Evolutionary conservation across 2,888 invertebrate genomes (phyloP), one percentile per base, ranked within the genome.

Genomic region (Prostheceraeus crozeri): DNA sequence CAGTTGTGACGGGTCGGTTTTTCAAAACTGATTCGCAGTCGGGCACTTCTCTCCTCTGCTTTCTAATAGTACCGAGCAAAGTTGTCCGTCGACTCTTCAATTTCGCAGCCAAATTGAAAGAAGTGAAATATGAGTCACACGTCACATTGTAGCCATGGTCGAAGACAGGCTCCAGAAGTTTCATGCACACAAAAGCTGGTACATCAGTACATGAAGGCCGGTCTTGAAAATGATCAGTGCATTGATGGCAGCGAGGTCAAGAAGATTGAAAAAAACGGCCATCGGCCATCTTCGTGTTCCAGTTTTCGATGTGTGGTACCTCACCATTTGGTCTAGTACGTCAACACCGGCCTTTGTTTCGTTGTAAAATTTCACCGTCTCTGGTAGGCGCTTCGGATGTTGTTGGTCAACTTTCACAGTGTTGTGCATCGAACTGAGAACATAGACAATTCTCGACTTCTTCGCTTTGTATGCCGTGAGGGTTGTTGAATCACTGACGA

Each of bases 341-440:
- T 40, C 8, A 14, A 40, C 48, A 16, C 57, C 57, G 31, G 3
- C 16, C 23, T 57, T 57, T 40, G 40, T 57, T 30, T 46, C 19
- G 25, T 57, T 57, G 30, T 57, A 57, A 51, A 35, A 40, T 35
- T 51, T 19, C 27, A 45, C 40, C 19, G 40, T 40, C 4, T 40
- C 40, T 8, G 40, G 40, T 40, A 40, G 19, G 14, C 14, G 19
- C 19, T 40, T 55, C 21, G 16, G 16, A 19, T 40, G 46, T 3
- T 19, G 16, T 19, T 55, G 36, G 16, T 55, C 25, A 23, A 55
- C 36, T 35, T 35, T 2, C 3, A 55, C 55, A 1, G 21, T 36
- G 21, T 55, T 35, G 35, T 55, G 55, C 21, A 55, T 10, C 16
- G 55, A 35, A 55, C 55, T 55, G 11, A 53, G 10, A n/a, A 55